A percentile compares a stretch with the other conserved stretches of the same genome.
phyloP scores from a whole-genome alignment of 2,113 vertebrate species.

The Thermophis baileyi region DNA sequence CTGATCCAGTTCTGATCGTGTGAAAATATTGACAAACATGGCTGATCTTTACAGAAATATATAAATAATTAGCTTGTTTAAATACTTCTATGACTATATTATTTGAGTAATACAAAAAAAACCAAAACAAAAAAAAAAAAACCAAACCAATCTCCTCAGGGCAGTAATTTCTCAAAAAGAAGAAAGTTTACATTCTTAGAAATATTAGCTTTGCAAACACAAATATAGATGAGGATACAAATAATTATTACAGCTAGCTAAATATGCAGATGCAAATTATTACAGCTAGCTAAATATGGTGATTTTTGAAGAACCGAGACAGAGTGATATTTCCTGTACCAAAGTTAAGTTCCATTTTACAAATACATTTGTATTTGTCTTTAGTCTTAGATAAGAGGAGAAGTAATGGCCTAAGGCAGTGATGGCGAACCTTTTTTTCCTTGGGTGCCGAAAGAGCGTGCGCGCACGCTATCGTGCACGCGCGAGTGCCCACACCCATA shows the following conservation, averaged over 20 bases:
- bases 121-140: too few species aligned
- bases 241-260: not conserved
- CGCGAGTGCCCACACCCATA: too few species aligned
- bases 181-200: not conserved
- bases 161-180: not conserved
- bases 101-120: not conserved
- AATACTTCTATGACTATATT: not conserved
- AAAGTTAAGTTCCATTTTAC: not conserved
- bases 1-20: not conserved
- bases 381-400: not conserved
- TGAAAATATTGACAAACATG: not conserved
- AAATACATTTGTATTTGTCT: not conserved
- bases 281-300: not conserved
- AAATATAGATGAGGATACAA: not conserved
- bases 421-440: too few species aligned
- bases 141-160: not conserved
- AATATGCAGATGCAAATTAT: not conserved
- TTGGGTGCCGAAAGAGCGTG: too few species aligned
- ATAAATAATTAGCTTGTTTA: not conserved
- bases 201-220: not conserved
- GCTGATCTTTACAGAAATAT: not conserved
- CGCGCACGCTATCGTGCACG: too few species aligned
- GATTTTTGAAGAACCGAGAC: not conserved
- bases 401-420: not conserved
- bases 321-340: not conserved